Base-by-base conservation (phyloP, 2,113 vertebrate species). In the Pollimyrus isidori region DNA sequence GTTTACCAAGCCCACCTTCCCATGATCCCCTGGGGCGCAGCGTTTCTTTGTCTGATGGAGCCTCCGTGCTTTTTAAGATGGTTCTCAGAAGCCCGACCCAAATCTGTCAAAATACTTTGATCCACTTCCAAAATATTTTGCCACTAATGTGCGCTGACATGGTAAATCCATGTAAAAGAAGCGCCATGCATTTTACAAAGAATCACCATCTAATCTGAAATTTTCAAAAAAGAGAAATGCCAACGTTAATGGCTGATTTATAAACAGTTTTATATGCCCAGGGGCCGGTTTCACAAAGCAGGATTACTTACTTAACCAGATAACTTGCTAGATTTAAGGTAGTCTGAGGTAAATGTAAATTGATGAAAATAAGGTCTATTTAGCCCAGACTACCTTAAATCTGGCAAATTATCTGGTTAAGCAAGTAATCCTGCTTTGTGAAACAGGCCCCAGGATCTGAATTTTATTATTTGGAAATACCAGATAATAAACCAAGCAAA, bases 71-170 rank as follows among this genome's bases (percentile, higher is more conserved):
- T 17, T 2, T 53, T 83, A 86, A 89, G 91, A 62, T 52, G 39
- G 84, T 56, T 87, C 86, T 69, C 90, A 88, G 56, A 84, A 89
- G 83, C 42, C 62, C 93, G 91, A 91, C 91, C 91, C 86, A 93
- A 91, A 93, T 93, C 91, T 91, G 90, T 93, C 91, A 92, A 46
- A 56, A 90, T 73, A 85, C 90, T 92, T 90, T 92, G 49, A 93
- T 90, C 65, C 90, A n/a, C 88, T 88, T 90, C 89, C 87, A 86
- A 58, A 92, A 89, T 90, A 89, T 76, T 45, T 84, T 91, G 45
- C 58, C 69, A 91, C 90, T 91, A 92, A 92, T 93, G 87, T 84
- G 69, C 53, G 62, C 89, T 84, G 45, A 91, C 30, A 30, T 89
- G 88, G 90, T 86, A 73, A 91, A 89, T 62, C 88, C 39, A 42